Evolutionary conservation across 2,113 vertebrate species (phyloP).

Genomic region (Hippocampus barbouri): DNA sequence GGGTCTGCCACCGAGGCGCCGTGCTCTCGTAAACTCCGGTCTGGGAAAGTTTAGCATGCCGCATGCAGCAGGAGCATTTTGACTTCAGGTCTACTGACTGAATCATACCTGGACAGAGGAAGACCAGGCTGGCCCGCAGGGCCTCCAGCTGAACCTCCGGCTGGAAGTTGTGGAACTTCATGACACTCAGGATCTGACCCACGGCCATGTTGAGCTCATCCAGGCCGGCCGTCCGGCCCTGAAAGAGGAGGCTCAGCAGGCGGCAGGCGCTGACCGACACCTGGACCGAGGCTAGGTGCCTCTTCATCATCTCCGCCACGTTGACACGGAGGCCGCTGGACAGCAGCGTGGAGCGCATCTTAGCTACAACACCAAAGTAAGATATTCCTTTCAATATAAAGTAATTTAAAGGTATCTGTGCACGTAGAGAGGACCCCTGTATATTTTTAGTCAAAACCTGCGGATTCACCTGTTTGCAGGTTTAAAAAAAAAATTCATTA

Average conservation of each 20-base stretch:
- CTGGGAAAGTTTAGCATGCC: slow-evolving; percentile 36
- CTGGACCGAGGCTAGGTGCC: slow-evolving; percentile 70
- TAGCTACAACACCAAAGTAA: slow-evolving; percentile 64
- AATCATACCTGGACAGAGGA: slow-evolving; percentile 77
- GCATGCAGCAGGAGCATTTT: neutral
- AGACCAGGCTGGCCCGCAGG: slow-evolving; percentile 79
- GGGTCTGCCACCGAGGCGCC: slow-evolving; percentile 70
- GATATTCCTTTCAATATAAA: neutral
- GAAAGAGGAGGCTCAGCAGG: slow-evolving; percentile 82
- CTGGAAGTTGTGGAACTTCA: slow-evolving; percentile 80
- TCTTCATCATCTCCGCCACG: slow-evolving; percentile 87
- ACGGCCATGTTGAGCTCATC: slow-evolving; percentile 80
- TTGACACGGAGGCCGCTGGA: slow-evolving; percentile 90
- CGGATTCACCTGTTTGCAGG: no score
- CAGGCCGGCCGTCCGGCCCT: slow-evolving; percentile 80
- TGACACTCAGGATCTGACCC: slow-evolving; percentile 77
- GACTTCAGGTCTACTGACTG: neutral
- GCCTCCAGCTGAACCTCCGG: slow-evolving; percentile 84
- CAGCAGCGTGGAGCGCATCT: slow-evolving; percentile 79
- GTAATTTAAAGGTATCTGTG: no score
- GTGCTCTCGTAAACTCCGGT: slow-evolving; percentile 66
- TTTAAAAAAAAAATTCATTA: no score
- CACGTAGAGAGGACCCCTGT: no score
- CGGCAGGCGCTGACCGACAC: slow-evolving; percentile 83
- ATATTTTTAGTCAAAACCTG: no score